A percentile compares a stretch with the other conserved stretches of the same genome.
phyloP scores from a whole-genome alignment of 2,113 vertebrate genomes.

The Sylvietta virens region DNA sequence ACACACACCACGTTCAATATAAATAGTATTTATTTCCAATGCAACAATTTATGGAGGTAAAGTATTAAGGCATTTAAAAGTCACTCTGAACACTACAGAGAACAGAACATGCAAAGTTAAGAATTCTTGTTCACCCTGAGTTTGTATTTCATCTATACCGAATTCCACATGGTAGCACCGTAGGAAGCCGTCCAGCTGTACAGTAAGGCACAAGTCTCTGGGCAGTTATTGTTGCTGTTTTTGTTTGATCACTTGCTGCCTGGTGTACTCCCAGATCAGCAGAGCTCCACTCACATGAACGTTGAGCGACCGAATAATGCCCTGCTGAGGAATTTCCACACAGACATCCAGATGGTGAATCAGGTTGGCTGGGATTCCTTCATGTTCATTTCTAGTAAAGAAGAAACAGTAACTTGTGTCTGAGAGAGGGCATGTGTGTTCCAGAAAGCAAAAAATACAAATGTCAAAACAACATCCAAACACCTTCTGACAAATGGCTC shows the following conservation, averaged over 20 bases:
- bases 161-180: constrained; percentile 6
- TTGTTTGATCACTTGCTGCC: constrained; percentile 77
- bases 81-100: neutral
- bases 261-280: constrained; percentile 94
- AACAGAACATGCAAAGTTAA: constrained; percentile 32
- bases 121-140: neutral
- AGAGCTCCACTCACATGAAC: constrained; percentile 96
- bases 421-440: neutral
- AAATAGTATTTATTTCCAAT: constrained; percentile 54
- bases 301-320: constrained; percentile 91
- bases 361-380: constrained; percentile 90
- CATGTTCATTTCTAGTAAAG: constrained; percentile 86
- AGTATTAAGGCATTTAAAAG: constrained; percentile 67
- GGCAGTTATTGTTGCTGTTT: neutral
- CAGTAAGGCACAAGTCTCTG: neutral
- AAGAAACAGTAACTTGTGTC: neutral
- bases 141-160: neutral
- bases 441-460: neutral
- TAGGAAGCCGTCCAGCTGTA: neutral
- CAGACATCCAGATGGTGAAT: constrained; percentile 92
- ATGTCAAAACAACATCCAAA: neutral
- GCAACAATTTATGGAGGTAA: neutral
- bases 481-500: neutral
- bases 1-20: neutral
- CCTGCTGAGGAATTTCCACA: constrained; percentile 95